Percentiles rank a stretch among this genome's conserved stretches.
Conservation (phyloP, 2,888 invertebrate genomes). For the Neocrepidodera transversa region DNA sequence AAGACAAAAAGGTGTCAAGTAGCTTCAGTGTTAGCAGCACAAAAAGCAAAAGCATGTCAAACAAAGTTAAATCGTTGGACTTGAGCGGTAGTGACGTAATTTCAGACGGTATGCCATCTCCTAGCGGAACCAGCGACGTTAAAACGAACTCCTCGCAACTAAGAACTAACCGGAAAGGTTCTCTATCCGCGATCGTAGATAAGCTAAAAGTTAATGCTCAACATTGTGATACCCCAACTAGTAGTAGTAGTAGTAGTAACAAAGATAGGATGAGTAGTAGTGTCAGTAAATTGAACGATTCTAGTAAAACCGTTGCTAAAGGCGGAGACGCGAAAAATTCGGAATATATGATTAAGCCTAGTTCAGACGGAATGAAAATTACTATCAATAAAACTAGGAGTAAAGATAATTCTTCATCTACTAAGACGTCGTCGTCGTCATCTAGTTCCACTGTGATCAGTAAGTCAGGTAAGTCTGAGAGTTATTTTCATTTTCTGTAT, state of each 20-base stretch:
- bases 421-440: constrained; percentile 24
- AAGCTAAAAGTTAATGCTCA: constrained; percentile 78
- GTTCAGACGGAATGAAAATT: constrained; percentile 88
- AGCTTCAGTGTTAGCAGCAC: constrained; percentile 44
- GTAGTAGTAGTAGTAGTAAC: constrained; percentile 56
- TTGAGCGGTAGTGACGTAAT: constrained; percentile 53
- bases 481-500: too few species aligned
- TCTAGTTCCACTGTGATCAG: constrained; percentile 33
- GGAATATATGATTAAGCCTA: constrained; percentile 89
- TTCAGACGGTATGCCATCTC: constrained; percentile 61
- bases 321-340: constrained; percentile 70
- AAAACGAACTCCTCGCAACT: constrained; percentile 68
- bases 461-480: constrained; percentile 32
- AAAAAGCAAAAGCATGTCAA: constrained; percentile 63
- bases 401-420: constrained; percentile 62
- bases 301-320: constrained; percentile 55
- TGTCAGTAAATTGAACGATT: constrained; percentile 53
- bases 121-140: constrained; percentile 65
- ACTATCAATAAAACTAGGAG: constrained; percentile 89
- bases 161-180: constrained; percentile 74
- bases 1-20: constrained; percentile 48
- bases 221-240: constrained; percentile 68
- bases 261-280: constrained; percentile 50
- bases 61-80: constrained; percentile 74
- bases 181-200: constrained; percentile 85